These are phyloP conservation scores for Triplophysa bombifrons DNA, from an alignment of 2,797 vertebrate species.

Conservation along the genomic window DNA sequence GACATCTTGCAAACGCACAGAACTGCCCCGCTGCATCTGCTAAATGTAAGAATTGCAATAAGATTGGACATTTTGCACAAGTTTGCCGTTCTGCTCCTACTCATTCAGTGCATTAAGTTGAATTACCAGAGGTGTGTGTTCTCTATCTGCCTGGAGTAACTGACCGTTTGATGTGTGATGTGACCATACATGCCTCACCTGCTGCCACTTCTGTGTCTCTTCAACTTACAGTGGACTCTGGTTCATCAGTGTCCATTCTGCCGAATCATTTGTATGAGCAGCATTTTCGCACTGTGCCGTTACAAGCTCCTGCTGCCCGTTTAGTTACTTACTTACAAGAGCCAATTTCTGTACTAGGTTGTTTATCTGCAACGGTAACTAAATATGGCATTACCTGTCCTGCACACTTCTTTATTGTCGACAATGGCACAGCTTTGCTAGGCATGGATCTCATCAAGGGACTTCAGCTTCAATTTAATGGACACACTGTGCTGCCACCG, in stretches of 20 bases:
- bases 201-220: background rate
- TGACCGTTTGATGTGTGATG: background rate
- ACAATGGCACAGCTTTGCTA: conserved; percentile 20
- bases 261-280: conserved; percentile 3
- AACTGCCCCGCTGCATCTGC: background rate
- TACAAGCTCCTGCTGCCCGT: background rate
- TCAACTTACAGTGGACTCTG: conserved; percentile 6
- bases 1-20: background rate
- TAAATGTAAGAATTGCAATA: background rate
- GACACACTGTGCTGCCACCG: too few relatives aligned
- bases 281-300: background rate
- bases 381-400: conserved; percentile 1
- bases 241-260: conserved; percentile 18
- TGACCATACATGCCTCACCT: background rate
- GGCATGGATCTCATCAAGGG: conserved; percentile 21
- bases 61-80: conserved; percentile 9
- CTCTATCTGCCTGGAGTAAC: background rate
- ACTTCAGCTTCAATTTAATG: background rate
- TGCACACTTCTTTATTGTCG: background rate
- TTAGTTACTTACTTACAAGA: conserved; percentile 3
- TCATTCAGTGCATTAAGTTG: background rate
- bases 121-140: background rate
- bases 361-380: background rate
- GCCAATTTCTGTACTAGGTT: conserved; percentile 1
- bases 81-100: background rate